Base-by-base conservation (phyloP, 2,113 vertebrate genomes). In the Catharus fuscescens region DNA sequence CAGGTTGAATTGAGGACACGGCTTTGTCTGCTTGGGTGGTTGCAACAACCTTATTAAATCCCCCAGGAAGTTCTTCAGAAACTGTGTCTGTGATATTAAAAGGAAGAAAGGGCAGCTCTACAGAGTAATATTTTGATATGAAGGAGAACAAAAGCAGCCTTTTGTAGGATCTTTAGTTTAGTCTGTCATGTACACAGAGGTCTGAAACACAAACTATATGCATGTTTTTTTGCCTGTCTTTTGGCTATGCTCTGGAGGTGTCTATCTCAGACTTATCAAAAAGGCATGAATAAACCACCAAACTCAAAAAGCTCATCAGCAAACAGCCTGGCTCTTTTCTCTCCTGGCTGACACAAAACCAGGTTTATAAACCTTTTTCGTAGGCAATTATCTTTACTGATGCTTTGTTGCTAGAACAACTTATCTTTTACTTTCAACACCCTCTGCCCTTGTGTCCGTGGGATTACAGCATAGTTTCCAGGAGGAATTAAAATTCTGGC, bases 1-100 rank as follows among this genome's bases (percentile, higher is more conserved):
- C 42, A 65, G 82, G 79, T 64, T 93, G 82, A 92, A 85, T 59
- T 32, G 57, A 95, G 93, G 90, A 93, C 74, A 90, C 5, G 2
- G 70, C 79, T 96, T 90, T 82, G 72, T 66, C 48, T 92, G 77
- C 25, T 8, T 48, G 67, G 59, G 83, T 0, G 4, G 82, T 71
- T 81, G 60, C 81, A 83, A 81, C 81, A 94, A 76, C 82, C 82
- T 88, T 83, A 92, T 90, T 83, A 86, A 88, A 70, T 92, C 78
- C 84, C 84, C 59, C 78, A 74, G 56, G 48, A 96, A 91, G 52
- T 89, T 74, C 56, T 81, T 91, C 61, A 76, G 52, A 89, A 95
- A 74, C 77, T 47, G 64, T 5, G 3, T 32, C 86, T 86, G 69
- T 77, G 83, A 57, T 69, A 88, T 57, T 83, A 53, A 77, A 95